Base-by-base conservation (phyloP, 2,888 invertebrate species). In the Teleiodes luculella region DNA sequence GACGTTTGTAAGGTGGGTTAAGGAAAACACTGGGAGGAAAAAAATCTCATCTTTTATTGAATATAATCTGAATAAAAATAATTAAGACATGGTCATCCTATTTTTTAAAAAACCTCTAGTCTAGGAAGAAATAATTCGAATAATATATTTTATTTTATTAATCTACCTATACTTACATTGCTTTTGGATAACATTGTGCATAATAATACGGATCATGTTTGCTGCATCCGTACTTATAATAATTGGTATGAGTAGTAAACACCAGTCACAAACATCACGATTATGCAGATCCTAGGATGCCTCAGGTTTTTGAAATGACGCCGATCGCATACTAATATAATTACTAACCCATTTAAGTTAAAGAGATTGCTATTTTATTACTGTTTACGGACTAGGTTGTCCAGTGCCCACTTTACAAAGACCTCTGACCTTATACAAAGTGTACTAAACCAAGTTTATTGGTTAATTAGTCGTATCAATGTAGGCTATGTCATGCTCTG, bases 341-440 rank as follows among this genome's bases (percentile, higher is more conserved):
- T 49, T 49, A 24, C 24, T 24, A 37, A 28, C 20, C 37, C 24
- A 37, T 49, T 49, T 49, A 49, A 36, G 11, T 49, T 24, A 49
- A 49, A 49, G 49, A 49, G 37, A 49, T 49, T 36, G 37, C 8
- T 28, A 43, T 43, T 41, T 43, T 43, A 43, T 43, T 43, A 13
- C n/a, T 8, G 33, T n/a, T 11, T n/a, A n/a, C n/a, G 33, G 33
- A 43, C 20, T 20, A 43, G 20, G 13, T 28, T 11, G n/a, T 43
- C 11, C 11, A 18, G 18, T 4, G 14, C n/a, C 36, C 36, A 41
- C 11, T 41, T 20, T 10, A 24, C 24, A 8, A 1, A 18, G 39
- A 41, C 16, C 39, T 4, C 35, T 20, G 18, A 10, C 18, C 3
- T 18, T 11, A 10, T 41, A 41, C 16, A 20, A 41, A 18, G 10